Evolutionary conservation across 2,888 invertebrate genomes (phyloP), one percentile per base, ranked within the genome.

Genomic region (Parasteatoda lunata): DNA sequence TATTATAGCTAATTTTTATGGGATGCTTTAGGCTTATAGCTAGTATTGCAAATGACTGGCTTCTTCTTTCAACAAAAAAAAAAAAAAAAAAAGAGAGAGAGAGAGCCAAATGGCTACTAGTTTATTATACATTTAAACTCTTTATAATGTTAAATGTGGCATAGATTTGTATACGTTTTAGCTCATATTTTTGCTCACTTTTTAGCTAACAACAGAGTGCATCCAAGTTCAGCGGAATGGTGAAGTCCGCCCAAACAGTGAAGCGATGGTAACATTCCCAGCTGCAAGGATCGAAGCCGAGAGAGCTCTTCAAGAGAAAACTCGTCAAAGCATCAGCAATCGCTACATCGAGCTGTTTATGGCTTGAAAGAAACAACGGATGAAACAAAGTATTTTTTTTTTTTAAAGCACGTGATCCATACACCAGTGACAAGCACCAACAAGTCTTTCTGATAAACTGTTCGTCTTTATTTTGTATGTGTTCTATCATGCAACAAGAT

Each of bases 271-370:
- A 52, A 91, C 92, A 11, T 93, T 93, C 89, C 89, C 91, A 5
- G 91, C 91, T 54, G 91, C 92, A 59, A 90, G 93, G 79, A 89
- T 90, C 3, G 93, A 93, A 84, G 93, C 93, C 3, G 93, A 93
- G 89, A 90, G 93, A 73, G 92, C 92, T 15, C 91, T 93, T 76
- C 91, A 91, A 70, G 92, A 92, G 89, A 91, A 92, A 88, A 92
- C 92, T 89, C 91, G 92, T 59, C 92, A 92, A 88, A 91, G 92
- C 84, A 91, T 93, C 71, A 92, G 92, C 65, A 92, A 92, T 89
- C 91, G 92, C 73, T 91, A 92, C 87, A 91, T 93, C 7, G 93
- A 93, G 89, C 90, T 93, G 59, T 92, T 92, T 90, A 91, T 93
- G 90, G 90, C 90, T 71, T 88, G 65, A 30, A 59, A 78, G 45